A percentile compares a stretch with the other conserved stretches of the same genome.
Evolutionary conservation across 2,113 vertebrate species (phyloP).

Genomic region (Malurus elegans): DNA sequence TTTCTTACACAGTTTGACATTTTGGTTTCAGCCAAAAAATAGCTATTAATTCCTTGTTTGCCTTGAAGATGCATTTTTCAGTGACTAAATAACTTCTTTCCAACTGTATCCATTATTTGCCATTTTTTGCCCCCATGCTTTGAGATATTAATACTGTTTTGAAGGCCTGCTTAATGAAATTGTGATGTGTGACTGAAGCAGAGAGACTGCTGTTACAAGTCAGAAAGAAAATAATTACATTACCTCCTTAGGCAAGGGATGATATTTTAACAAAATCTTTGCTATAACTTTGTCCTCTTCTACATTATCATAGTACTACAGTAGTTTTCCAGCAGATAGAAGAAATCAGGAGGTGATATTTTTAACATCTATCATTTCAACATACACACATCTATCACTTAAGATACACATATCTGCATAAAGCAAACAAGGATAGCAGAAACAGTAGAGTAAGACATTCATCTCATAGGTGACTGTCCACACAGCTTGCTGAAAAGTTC

Average conservation of each 20-base stretch:
- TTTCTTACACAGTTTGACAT: neutral
- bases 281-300: neutral
- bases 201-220: neutral
- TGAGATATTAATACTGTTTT: neutral
- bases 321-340: neutral
- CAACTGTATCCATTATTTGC: neutral
- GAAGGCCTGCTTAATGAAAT: neutral
- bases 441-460: neutral
- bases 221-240: neutral
- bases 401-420: neutral
- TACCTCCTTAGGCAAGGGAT: neutral
- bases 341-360: neutral
- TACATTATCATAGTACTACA: neutral
- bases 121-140: neutral
- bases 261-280: neutral
- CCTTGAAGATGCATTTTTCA: neutral
- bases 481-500: neutral
- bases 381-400: neutral
- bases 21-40: neutral
- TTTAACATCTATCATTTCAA: neutral
- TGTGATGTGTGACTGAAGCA: neutral
- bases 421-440: neutral
- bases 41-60: neutral
- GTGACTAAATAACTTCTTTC: neutral
- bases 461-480: neutral